Percentiles rank a stretch among this genome's conserved stretches.
These are phyloP conservation scores for Macrobrachium rosenbergii DNA, from an alignment of 1,140 invertebrate species.

Conservation along the genomic window DNA sequence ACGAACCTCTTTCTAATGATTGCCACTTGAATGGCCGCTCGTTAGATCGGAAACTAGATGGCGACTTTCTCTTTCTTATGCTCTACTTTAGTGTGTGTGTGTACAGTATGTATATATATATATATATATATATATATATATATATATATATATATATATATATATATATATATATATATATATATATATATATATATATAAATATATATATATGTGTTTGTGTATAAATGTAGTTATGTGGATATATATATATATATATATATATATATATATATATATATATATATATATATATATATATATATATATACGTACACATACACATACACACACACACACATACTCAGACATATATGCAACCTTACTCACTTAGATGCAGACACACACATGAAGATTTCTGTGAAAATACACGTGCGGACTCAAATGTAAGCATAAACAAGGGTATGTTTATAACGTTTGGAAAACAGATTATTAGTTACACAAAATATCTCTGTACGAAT, in stretches of 20 bases:
- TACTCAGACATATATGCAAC: neutral
- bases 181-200: neutral
- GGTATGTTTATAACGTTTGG: too few relatives aligned
- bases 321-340: conserved; percentile 21
- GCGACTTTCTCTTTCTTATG: too few relatives aligned
- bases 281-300: neutral
- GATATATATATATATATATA: neutral
- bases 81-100: neutral
- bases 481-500: too few relatives aligned
- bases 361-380: neutral
- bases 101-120: neutral
- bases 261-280: neutral
- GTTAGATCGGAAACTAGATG: too few relatives aligned
- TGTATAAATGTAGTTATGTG: too few relatives aligned
- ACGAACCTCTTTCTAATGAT: too few relatives aligned
- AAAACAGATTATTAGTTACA: too few relatives aligned
- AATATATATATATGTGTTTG: neutral
- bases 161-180: neutral
- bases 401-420: too few relatives aligned
- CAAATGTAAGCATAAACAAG: too few relatives aligned
- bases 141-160: neutral
- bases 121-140: neutral
- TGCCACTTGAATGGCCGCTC: too few relatives aligned
- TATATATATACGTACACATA: neutral
- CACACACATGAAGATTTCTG: too few relatives aligned